Percentiles rank a stretch among this genome's conserved stretches.
Evolutionary conservation across 2,888 invertebrate genomes (phyloP).

Genomic region (Silvanus unidentatus): DNA sequence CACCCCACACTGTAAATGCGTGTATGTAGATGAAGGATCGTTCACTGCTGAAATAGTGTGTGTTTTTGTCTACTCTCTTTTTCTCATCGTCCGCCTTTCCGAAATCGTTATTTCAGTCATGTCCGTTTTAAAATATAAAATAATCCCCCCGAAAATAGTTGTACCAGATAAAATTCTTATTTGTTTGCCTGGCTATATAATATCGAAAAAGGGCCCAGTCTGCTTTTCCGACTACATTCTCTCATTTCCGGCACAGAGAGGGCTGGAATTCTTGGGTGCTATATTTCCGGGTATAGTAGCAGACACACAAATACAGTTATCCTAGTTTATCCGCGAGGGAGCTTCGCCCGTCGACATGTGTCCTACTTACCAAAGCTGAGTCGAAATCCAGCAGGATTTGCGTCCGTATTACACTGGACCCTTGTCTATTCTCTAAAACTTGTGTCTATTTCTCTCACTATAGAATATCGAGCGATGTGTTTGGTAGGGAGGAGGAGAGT

Average conservation of each 20-base stretch:
- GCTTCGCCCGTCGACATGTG: constrained; percentile 52
- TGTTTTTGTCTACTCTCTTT: too few species aligned
- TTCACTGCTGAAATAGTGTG: too few species aligned
- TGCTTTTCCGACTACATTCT: constrained; percentile 53
- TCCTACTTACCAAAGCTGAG: constrained; percentile 52
- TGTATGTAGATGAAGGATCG: too few species aligned
- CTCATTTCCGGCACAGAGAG: constrained; percentile 48
- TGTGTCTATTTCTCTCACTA: background rate
- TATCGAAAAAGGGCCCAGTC: constrained; percentile 49
- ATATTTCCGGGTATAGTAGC: constrained; percentile 48
- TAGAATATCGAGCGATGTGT: too few species aligned
- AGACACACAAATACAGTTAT: constrained; percentile 42
- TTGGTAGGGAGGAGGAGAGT: too few species aligned
- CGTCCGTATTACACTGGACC: constrained; percentile 30
- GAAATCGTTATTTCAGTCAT: too few species aligned
- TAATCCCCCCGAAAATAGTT: too few species aligned
- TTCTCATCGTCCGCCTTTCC: too few species aligned
- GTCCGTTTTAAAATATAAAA: too few species aligned
- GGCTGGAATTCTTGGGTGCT: constrained; percentile 31
- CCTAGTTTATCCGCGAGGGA: constrained; percentile 55
- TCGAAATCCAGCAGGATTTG: constrained; percentile 37
- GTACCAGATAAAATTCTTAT: background rate
- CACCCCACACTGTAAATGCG: too few species aligned
- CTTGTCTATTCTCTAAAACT: constrained; percentile 6
- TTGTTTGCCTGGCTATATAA: too few species aligned